Conservation (phyloP, 2,113 vertebrate genomes). For the Phodopus roborovskii region DNA sequence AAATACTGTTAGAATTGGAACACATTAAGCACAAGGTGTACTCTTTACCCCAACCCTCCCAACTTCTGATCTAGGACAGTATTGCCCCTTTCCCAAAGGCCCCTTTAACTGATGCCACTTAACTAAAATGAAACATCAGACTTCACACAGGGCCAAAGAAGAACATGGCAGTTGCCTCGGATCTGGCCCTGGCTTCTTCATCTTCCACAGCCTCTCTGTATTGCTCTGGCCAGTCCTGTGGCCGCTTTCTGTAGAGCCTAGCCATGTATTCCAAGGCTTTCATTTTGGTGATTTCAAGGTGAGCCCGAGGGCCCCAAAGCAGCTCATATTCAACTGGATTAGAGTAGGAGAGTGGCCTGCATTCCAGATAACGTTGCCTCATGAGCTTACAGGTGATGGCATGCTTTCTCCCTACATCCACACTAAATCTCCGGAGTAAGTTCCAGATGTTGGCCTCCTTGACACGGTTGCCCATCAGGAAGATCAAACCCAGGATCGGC, state of each 20-base stretch:
- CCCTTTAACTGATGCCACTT: slow-evolving; percentile 40
- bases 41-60: background rate
- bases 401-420: slow-evolving; percentile 68
- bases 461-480: slow-evolving; percentile 70
- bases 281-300: slow-evolving; percentile 75
- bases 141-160: slow-evolving; percentile 66
- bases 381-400: slow-evolving; percentile 74
- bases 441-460: slow-evolving; percentile 69
- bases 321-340: slow-evolving; percentile 71
- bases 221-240: slow-evolving; percentile 73
- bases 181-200: slow-evolving; percentile 68
- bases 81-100: slow-evolving; percentile 3
- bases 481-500: slow-evolving; percentile 66
- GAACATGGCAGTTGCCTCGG: slow-evolving; percentile 56
- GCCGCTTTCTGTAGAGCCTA: slow-evolving; percentile 63
- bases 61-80: slow-evolving; percentile 6
- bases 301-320: slow-evolving; percentile 65
- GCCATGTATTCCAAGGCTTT: slow-evolving; percentile 74
- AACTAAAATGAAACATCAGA: slow-evolving; percentile 4
- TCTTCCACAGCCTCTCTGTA: slow-evolving; percentile 70
- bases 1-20: slow-evolving; percentile 57
- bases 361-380: slow-evolving; percentile 69
- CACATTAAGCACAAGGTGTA: slow-evolving; percentile 52
- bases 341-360: slow-evolving; percentile 65
- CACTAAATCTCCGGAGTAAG: slow-evolving; percentile 59